phyloP scores from a whole-genome alignment of 2,888 invertebrate genomes.

The Papilio demoleus region DNA sequence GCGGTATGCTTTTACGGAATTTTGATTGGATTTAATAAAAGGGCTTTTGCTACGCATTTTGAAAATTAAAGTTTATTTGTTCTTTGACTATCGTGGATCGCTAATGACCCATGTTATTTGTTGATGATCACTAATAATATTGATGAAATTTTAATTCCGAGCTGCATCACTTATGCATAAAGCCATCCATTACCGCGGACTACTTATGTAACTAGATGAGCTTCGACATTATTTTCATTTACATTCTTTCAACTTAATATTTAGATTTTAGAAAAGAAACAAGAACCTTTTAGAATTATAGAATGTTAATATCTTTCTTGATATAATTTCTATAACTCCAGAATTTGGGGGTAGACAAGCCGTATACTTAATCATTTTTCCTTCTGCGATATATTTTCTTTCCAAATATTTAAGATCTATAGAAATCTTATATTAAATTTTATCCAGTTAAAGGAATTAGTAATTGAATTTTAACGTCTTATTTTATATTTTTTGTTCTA shows the following conservation, averaged over 20 bases:
- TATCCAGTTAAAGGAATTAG: too few relatives aligned
- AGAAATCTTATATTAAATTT: background rate
- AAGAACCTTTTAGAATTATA: too few relatives aligned
- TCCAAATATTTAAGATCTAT: background rate
- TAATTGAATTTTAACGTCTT: too few relatives aligned
- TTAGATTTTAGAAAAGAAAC: background rate
- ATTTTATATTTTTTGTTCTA: background rate
- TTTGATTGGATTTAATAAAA: constrained; percentile 61
- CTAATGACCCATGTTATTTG: constrained; percentile 36
- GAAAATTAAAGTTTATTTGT: constrained; percentile 46
- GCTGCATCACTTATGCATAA: constrained; percentile 43
- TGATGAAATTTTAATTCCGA: constrained; percentile 27
- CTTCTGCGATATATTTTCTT: background rate
- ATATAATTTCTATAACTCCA: background rate
- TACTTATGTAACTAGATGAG: constrained; percentile 25
- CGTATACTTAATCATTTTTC: background rate
- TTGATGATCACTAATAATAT: constrained; percentile 2
- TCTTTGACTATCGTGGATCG: constrained; percentile 33
- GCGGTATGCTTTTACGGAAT: constrained; percentile 54
- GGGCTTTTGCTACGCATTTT: constrained; percentile 44
- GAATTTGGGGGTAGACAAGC: background rate
- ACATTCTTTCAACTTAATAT: background rate
- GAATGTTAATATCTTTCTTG: too few relatives aligned
- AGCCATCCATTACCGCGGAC: constrained; percentile 37
- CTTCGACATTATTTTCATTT: background rate